These are phyloP conservation scores for Xanthorhoe spadicearia DNA, from an alignment of 2,888 invertebrate species.

Conservation along the genomic window DNA sequence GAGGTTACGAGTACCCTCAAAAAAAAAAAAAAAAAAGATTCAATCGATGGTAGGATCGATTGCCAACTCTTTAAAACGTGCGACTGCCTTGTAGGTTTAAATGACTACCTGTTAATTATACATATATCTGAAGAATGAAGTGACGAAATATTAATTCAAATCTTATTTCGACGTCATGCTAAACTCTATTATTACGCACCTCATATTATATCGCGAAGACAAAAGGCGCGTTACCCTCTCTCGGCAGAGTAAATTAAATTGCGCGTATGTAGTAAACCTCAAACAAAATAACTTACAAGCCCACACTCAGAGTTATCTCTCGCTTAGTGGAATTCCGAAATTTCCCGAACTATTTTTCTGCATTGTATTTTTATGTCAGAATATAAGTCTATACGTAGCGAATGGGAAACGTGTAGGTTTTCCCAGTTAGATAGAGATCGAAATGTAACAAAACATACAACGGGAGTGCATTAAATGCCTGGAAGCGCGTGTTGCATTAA, in stretches of 20 bases:
- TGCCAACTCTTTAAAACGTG: too few relatives aligned
- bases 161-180: conserved; percentile 41
- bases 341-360: conserved; percentile 21
- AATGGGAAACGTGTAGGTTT: conserved; percentile 27
- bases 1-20: too few relatives aligned
- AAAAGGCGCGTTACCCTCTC: conserved; percentile 41
- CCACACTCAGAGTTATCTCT: conserved; percentile 12
- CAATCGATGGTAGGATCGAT: too few relatives aligned
- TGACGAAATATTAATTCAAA: too few relatives aligned
- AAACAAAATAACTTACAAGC: conserved; percentile 33
- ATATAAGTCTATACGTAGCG: conserved; percentile 19
- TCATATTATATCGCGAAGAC: conserved; percentile 38
- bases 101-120: too few relatives aligned
- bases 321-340: conserved; percentile 28
- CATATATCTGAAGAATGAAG: too few relatives aligned
- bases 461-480: conserved; percentile 35
- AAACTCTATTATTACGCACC: conserved; percentile 45
- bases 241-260: conserved; percentile 40
- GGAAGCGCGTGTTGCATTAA: conserved; percentile 35
- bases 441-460: conserved; percentile 39
- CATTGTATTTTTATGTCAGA: conserved; percentile 24
- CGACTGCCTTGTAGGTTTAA: too few relatives aligned
- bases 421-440: conserved; percentile 33
- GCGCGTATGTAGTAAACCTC: conserved; percentile 34
- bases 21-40: too few relatives aligned